Evolutionary conservation across 2,113 vertebrate species (phyloP), one percentile per base, ranked within the genome.

Genomic region (Pipra filicauda): DNA sequence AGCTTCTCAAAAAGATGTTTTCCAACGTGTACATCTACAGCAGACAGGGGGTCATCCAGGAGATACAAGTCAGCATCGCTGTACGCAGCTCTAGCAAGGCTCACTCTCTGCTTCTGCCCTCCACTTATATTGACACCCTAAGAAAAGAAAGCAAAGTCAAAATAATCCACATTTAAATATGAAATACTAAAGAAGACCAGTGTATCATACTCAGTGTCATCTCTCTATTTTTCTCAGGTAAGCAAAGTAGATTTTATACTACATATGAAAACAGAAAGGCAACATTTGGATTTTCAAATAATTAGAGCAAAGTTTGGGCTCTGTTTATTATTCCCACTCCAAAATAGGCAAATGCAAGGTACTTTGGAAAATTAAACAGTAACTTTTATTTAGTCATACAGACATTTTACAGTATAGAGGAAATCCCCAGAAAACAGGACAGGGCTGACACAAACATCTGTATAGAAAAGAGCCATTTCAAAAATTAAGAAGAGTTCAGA

Each of bases 1-100:
- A 99, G 97, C 48, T 97, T 97, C n/a, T 99, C 97, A 96, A 98
- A 99, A 37, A 98, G 97, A 71, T 99, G 98, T 28, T 98, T 99
- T 61, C 98, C 98, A 39, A 98, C 98, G 20, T 98, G 98, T 15
- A 98, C 97, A 86, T 99, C 98, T 55, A 99, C 98, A 20, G 98
- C 98, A 95, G 98, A 99, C 64, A 99, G 94, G 9, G 98, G 97
- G 48, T 99, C 98, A 30, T 98, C 98, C 49, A 98, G 94, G 13
- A 99, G 97, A 83, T 98, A 98, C 16, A 98, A 96, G n/a, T 98
- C 98, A 14, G 98, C 97, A 22, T 97, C 67, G 67, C 97, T 98
- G 72, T 98, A 99, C 21, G 97, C 93, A 21, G 98, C 98, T 65
- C 98, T 97, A 43, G 98, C 98, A 64, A 99, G 95, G 73, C 98